phyloP scores from a whole-genome alignment of 2,797 vertebrate genomes.

The Pangasius djambal region DNA sequence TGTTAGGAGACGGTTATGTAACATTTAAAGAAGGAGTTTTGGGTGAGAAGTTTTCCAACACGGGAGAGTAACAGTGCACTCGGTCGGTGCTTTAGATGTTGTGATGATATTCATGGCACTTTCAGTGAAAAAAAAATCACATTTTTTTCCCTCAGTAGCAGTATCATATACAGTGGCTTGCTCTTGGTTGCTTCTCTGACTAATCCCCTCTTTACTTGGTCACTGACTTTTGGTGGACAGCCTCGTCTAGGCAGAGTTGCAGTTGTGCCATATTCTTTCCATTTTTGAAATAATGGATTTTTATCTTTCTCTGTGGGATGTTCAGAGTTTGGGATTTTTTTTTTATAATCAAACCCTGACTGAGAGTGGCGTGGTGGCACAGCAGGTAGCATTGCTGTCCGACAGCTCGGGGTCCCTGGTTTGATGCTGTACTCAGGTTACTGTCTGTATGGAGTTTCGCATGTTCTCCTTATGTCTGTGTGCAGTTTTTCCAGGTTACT shows the following conservation, averaged over 20 bases:
- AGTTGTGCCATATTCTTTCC: background rate
- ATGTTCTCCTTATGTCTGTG: background rate
- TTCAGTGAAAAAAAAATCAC: background rate
- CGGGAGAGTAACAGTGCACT: background rate
- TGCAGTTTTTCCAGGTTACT: background rate
- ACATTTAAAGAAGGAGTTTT: background rate
- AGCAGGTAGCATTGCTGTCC: background rate
- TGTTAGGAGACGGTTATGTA: background rate
- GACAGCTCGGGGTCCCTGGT: background rate
- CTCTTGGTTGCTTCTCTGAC: background rate
- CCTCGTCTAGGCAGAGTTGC: background rate
- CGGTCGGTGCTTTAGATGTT: background rate
- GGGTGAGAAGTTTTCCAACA: background rate
- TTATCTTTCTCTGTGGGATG: background rate
- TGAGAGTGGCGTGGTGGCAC: background rate
- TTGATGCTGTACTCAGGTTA: background rate
- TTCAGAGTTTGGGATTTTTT: background rate
- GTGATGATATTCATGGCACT: slow-evolving; percentile 11
- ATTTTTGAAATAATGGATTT: slow-evolving; percentile 9
- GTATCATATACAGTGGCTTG: background rate
- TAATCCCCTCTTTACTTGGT: background rate
- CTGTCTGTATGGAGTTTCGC: background rate
- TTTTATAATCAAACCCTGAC: background rate
- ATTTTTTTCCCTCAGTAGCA: too few species aligned
- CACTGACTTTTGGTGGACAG: background rate